phyloP scores from a whole-genome alignment of 2,888 invertebrate genomes.

The Drosophila mercatorum region DNA sequence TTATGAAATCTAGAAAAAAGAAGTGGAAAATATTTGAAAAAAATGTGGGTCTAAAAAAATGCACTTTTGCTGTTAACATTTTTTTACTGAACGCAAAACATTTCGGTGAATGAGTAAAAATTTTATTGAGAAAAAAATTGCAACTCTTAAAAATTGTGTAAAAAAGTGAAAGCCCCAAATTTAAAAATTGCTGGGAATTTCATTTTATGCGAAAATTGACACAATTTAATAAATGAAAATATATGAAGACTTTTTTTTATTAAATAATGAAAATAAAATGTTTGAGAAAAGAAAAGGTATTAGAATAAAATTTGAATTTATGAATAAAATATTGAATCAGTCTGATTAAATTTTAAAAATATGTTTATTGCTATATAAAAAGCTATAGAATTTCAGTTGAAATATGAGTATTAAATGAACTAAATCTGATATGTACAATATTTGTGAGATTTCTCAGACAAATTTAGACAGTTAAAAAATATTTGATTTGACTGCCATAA shows the following conservation, averaged over 20 bases:
- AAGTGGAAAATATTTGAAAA: not conserved
- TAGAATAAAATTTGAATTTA: not conserved
- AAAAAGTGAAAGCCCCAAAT: not conserved
- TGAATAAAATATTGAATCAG: not conserved
- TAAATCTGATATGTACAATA: no score
- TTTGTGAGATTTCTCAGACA: no score
- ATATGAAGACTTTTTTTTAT: no score
- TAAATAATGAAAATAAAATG: no score
- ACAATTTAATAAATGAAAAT: not conserved
- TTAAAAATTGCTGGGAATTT: constrained; percentile 9
- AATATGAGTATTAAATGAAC: no score
- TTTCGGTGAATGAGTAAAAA: not conserved
- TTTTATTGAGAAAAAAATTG: not conserved
- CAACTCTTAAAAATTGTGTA: not conserved
- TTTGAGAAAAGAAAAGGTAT: not conserved
- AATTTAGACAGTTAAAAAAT: no score
- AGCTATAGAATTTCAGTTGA: no score
- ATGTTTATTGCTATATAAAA: no score
- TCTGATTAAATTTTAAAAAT: not conserved
- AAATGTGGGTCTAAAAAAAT: not conserved
- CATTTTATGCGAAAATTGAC: not conserved
- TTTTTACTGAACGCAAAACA: not conserved
- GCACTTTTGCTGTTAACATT: not conserved
- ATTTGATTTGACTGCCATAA: no score
- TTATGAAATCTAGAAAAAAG: not conserved